A percentile compares a stretch with the other conserved stretches of the same genome.
Conservation (phyloP, 2,113 vertebrate genomes). For the Lampris incognitus region DNA sequence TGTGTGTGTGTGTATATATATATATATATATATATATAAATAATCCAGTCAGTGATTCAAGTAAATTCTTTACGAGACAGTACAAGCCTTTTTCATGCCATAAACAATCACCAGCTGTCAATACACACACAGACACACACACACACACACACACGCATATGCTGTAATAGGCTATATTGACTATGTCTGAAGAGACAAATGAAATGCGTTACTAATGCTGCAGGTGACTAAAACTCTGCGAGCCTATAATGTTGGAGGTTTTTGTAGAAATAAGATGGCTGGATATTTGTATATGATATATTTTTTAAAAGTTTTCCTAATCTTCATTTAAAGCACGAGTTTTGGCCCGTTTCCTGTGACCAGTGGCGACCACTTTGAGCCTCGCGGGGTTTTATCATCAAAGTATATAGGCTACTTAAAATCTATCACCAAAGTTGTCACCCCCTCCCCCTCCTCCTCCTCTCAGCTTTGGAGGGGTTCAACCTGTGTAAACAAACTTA, state of each 20-base stretch:
- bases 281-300: conserved; percentile 64
- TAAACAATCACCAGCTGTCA: too few species aligned
- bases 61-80: too few species aligned
- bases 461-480: conserved; percentile 3
- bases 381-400: conserved; percentile 50
- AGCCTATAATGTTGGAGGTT: conserved; percentile 35
- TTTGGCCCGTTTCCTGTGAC: too few species aligned
- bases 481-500: conserved; percentile 1
- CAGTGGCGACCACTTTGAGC: conserved; percentile 46
- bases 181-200: not conserved
- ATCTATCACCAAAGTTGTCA: conserved; percentile 34
- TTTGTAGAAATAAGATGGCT: conserved; percentile 34
- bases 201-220: conserved; percentile 12
- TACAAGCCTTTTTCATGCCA: too few species aligned
- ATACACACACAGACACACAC: too few species aligned
- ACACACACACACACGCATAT: too few species aligned
- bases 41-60: too few species aligned
- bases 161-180: too few species aligned
- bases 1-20: too few species aligned
- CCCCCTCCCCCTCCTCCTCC: not conserved
- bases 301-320: too few species aligned
- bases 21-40: too few species aligned
- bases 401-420: not conserved
- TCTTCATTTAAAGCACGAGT: too few species aligned
- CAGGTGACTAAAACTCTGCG: conserved; percentile 18